Percentiles rank a stretch among this genome's conserved stretches.
These are phyloP conservation scores for Plecturocebus donacophilus DNA, from an alignment of 2,113 vertebrate species.

Conservation along the genomic window DNA sequence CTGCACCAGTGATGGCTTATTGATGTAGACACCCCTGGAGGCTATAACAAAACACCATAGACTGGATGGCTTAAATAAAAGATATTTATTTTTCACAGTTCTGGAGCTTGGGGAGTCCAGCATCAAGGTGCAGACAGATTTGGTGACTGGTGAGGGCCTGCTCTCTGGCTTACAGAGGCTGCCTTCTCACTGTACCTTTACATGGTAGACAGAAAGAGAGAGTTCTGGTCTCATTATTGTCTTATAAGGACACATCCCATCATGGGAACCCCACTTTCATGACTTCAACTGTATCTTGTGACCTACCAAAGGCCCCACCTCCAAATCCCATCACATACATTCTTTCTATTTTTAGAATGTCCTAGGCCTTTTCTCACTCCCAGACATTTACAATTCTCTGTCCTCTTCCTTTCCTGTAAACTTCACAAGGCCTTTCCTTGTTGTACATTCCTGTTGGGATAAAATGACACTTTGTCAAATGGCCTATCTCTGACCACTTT, in stretches of 20 bases:
- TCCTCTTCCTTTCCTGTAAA: neutral
- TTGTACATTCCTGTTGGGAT: neutral
- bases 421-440: neutral
- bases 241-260: neutral
- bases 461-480: neutral
- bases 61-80: neutral
- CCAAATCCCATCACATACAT: neutral
- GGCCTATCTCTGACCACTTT: neutral
- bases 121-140: neutral
- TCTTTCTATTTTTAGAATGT: neutral
- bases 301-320: too few relatives aligned
- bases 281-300: neutral
- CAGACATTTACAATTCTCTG: neutral
- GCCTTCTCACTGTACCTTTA: neutral
- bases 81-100: neutral
- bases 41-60: neutral
- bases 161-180: neutral
- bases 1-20: neutral
- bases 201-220: neutral
- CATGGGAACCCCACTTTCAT: neutral
- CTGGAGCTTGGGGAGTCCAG: neutral
- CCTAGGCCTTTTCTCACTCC: neutral
- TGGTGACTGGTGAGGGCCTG: neutral
- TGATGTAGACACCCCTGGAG: too few relatives aligned
- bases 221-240: neutral